phyloP scores from a whole-genome alignment of 2,113 vertebrate genomes.

The Vulpes lagopus region DNA sequence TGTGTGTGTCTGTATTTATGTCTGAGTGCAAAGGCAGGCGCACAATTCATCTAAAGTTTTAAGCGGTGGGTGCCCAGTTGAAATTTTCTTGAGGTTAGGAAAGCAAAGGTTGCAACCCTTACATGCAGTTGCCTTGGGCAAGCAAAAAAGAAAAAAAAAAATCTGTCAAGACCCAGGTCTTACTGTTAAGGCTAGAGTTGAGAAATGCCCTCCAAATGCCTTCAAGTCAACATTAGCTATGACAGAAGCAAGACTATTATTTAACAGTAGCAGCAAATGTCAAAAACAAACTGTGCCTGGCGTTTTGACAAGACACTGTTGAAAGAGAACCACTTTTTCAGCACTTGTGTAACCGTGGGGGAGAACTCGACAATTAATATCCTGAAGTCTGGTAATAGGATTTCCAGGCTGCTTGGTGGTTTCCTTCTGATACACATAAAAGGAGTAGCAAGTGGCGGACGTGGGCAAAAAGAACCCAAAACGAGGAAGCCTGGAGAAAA shows the following conservation, averaged over 20 bases:
- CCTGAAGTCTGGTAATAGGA: conserved; percentile 68
- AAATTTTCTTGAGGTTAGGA: conserved; percentile 80
- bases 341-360: conserved; percentile 79
- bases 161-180: conserved; percentile 86
- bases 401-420: conserved; percentile 71
- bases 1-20: neutral
- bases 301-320: conserved; percentile 84
- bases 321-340: conserved; percentile 84
- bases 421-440: conserved; percentile 68
- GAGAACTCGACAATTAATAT: conserved; percentile 84
- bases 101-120: conserved; percentile 81
- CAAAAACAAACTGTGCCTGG: conserved; percentile 88
- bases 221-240: conserved; percentile 88
- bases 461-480: conserved; percentile 22
- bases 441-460: conserved; percentile 41
- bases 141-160: conserved; percentile 82
- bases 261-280: conserved; percentile 88
- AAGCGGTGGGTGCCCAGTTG: neutral
- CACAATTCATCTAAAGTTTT: neutral
- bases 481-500: conserved; percentile 40
- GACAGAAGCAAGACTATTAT: conserved; percentile 90
- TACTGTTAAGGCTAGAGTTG: conserved; percentile 83
- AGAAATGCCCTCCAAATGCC: conserved; percentile 87
- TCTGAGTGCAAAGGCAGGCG: rapidly evolving
- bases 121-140: conserved; percentile 84